Evolutionary conservation across 1,140 invertebrate species (phyloP).

Genomic region (Ostrea denselamellosa): DNA sequence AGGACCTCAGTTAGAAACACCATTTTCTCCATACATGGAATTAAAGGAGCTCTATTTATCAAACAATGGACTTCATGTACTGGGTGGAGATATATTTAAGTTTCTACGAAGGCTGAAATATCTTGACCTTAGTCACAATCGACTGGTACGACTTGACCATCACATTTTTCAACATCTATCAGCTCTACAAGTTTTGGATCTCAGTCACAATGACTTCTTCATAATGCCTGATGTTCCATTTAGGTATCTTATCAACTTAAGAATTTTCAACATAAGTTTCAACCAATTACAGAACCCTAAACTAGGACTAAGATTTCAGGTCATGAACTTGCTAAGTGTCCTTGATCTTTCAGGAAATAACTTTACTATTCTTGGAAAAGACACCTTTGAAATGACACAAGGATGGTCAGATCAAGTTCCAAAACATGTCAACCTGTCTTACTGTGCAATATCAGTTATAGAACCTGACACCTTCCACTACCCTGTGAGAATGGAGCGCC

Average conservation of each 20-base stretch:
- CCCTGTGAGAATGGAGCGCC: slow-evolving; percentile 57
- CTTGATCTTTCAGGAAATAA: slow-evolving; percentile 69
- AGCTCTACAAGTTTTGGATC: slow-evolving; percentile 62
- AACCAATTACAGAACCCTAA: slow-evolving; percentile 63
- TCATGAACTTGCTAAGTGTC: slow-evolving; percentile 55
- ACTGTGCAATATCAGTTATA: slow-evolving; percentile 67
- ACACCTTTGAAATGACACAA: slow-evolving; percentile 64
- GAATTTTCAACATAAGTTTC: slow-evolving; percentile 67
- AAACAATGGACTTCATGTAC: slow-evolving; percentile 61
- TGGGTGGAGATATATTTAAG: slow-evolving; percentile 60
- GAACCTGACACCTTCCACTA: slow-evolving; percentile 56
- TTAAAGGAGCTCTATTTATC: slow-evolving; percentile 68
- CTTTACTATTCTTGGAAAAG: slow-evolving; percentile 54
- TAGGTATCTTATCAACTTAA: slow-evolving; percentile 59
- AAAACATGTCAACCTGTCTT: slow-evolving; percentile 64
- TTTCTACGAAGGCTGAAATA: slow-evolving; percentile 62
- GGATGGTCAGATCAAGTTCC: slow-evolving; percentile 61
- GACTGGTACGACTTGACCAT: slow-evolving; percentile 60
- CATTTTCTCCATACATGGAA: slow-evolving; percentile 58
- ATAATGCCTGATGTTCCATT: slow-evolving; percentile 61
- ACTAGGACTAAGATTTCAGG: slow-evolving; percentile 67
- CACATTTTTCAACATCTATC: slow-evolving; percentile 60
- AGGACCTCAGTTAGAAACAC: slow-evolving; percentile 61
- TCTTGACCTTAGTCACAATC: slow-evolving; percentile 65
- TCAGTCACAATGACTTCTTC: slow-evolving; percentile 65